Evolutionary conservation across 1,140 invertebrate species (phyloP), one percentile per base, ranked within the genome.

Genomic region (Pachyrhynchus sulphureomaculatus): DNA sequence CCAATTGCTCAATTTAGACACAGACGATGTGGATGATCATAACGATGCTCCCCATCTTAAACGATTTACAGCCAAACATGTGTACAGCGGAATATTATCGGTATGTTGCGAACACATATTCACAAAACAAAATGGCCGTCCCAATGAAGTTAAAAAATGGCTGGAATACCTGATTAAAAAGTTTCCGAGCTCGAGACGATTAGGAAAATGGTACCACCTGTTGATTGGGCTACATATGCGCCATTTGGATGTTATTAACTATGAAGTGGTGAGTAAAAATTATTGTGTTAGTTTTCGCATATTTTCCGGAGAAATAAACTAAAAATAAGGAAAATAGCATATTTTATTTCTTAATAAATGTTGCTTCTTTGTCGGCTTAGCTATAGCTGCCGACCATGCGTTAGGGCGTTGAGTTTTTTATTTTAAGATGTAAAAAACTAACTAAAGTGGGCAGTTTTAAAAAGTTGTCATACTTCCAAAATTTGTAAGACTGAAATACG

Each of bases 71-170:
- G 59, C 66, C n/a, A 33, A 44, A 21, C 32, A 62, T 17, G 59
- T 63, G 10, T 68, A 68, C 21, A 21, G 15, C 4, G 26, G 13
- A 17, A 21, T 52, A 2, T 45, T 68, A 42, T 55, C 58, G 10
- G 21, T 12, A 8, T 51, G 47, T 33, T 24, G 33, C 18, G 47
- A 62, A 17, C 3, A 36, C 13, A 13, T 65, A 8, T 56, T 17
- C 20, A 54, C 56, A 13, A 58, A 64, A 58, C 23, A 12, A 17
- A 51, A 45, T 9, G 48, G 37, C n/a, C 42, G 37, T 33, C 54
- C 51, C 32, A 20, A 53, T 9, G 34, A 65, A 9, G 68, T 65
- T 4, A 53, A 60, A 45, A 51, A 21, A 10, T 70, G 67, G 67
- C 13, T 64, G 23, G 52, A 67, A 39, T 68, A 44, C 23, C 33